Conservation (phyloP, 2,888 invertebrate genomes). For the Syrista parreyssii region DNA sequence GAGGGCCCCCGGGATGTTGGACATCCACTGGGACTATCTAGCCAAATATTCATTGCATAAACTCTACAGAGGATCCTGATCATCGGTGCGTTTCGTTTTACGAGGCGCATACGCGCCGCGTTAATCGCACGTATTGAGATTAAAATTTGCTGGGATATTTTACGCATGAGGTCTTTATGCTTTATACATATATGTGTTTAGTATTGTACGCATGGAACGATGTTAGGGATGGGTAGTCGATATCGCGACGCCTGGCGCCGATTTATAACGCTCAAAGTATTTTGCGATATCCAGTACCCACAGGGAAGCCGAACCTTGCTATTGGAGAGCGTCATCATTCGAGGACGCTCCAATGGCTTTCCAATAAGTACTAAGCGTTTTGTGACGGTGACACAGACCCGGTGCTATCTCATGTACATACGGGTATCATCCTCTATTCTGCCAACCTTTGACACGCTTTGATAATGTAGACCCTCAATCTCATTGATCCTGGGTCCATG, state of each 20-base stretch:
- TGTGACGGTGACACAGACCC: neutral
- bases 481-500: neutral
- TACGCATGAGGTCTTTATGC: neutral
- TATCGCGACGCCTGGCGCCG: neutral
- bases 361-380: neutral
- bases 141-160: neutral
- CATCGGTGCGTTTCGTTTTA: neutral
- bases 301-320: neutral
- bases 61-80: neutral
- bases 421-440: neutral
- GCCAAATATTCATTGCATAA: constrained; percentile 6
- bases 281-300: constrained; percentile 1
- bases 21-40: constrained; percentile 11
- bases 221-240: neutral
- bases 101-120: neutral
- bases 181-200: neutral
- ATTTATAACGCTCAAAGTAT: neutral
- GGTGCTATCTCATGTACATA: neutral
- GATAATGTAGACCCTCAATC: neutral
- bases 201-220: neutral
- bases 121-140: neutral
- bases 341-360: neutral
- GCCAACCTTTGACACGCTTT: neutral
- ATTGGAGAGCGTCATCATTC: neutral
- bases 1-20: constrained; percentile 26